Conservation (phyloP, 2,888 invertebrate genomes). For the Caenorhabditis auriculariae region DNA sequence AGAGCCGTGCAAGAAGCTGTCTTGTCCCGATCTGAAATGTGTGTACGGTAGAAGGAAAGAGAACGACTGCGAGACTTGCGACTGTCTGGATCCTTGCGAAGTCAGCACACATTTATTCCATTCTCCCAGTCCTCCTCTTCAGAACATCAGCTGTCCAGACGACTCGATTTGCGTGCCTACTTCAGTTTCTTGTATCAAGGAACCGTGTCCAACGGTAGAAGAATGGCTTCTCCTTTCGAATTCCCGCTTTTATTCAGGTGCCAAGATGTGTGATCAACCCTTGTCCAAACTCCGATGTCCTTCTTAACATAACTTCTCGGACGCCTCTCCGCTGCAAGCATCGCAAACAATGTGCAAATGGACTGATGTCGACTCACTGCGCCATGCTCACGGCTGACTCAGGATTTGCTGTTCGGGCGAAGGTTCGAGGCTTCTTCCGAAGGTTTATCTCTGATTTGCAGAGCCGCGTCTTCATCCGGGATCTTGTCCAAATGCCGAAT, state of each 20-base stretch:
- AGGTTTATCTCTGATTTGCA: constrained; percentile 6
- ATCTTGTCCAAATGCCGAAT: constrained; percentile 35
- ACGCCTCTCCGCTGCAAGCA: constrained; percentile 26
- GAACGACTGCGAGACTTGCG: constrained; percentile 52
- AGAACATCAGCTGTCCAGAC: constrained; percentile 45
- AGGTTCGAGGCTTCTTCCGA: constrained; percentile 10
- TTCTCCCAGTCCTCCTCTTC: constrained; percentile 4
- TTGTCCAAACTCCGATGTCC: constrained; percentile 41
- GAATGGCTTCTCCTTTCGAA: not conserved
- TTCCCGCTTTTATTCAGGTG: constrained; percentile 28
- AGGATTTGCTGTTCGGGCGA: constrained; percentile 53
- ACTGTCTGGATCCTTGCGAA: constrained; percentile 54
- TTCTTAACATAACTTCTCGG: constrained; percentile 29
- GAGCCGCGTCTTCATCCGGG: constrained; percentile 27
- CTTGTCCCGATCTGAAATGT: constrained; percentile 31
- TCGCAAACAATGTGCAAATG: constrained; percentile 33
- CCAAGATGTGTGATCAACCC: constrained; percentile 55
- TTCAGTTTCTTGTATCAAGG: constrained; percentile 39
- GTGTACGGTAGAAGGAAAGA: constrained; percentile 53
- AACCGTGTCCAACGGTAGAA: constrained; percentile 31
- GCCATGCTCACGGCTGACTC: constrained; percentile 30
- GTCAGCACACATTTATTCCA: constrained; percentile 13
- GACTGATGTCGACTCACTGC: constrained; percentile 43
- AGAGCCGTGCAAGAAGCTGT: constrained; percentile 12
- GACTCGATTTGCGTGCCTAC: constrained; percentile 48